A percentile compares a stretch with the other conserved stretches of the same genome.
These are phyloP conservation scores for Hippocampus guttulatus DNA, from an alignment of 2,113 vertebrate species.

Conservation along the genomic window DNA sequence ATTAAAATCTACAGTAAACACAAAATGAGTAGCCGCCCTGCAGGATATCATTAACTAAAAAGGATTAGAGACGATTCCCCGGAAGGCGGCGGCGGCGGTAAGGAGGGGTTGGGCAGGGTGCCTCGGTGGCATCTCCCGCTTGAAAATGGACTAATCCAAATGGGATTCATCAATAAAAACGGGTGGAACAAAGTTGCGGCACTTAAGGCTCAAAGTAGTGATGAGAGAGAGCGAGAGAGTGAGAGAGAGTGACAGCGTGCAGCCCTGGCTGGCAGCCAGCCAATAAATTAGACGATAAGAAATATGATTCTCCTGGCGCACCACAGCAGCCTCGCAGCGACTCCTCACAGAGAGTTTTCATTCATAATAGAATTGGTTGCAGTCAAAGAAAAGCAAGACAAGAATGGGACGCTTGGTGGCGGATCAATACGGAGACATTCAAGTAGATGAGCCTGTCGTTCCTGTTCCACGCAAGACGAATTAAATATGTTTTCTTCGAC, in stretches of 20 bases:
- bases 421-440: constrained; percentile 61
- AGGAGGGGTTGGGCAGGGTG: constrained; percentile 30
- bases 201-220: constrained; percentile 70
- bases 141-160: constrained; percentile 79
- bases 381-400: constrained; percentile 53
- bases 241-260: neutral
- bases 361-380: constrained; percentile 71
- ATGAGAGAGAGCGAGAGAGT: constrained; percentile 21
- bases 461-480: neutral
- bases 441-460: constrained; percentile 33
- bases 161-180: constrained; percentile 76
- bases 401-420: constrained; percentile 61
- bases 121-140: constrained; percentile 68
- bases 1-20: constrained; percentile 71
- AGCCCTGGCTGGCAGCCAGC: constrained; percentile 63
- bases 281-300: constrained; percentile 73
- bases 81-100: neutral
- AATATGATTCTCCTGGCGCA: constrained; percentile 70
- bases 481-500: neutral
- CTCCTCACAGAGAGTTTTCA: constrained; percentile 67
- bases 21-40: constrained; percentile 71
- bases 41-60: constrained; percentile 80
- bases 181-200: constrained; percentile 78
- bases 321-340: constrained; percentile 48
- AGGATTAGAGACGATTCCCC: constrained; percentile 73